These are phyloP conservation scores for Drosophila pseudoobscura DNA, from an alignment of 1,140 invertebrate species.

Conservation along the genomic window DNA sequence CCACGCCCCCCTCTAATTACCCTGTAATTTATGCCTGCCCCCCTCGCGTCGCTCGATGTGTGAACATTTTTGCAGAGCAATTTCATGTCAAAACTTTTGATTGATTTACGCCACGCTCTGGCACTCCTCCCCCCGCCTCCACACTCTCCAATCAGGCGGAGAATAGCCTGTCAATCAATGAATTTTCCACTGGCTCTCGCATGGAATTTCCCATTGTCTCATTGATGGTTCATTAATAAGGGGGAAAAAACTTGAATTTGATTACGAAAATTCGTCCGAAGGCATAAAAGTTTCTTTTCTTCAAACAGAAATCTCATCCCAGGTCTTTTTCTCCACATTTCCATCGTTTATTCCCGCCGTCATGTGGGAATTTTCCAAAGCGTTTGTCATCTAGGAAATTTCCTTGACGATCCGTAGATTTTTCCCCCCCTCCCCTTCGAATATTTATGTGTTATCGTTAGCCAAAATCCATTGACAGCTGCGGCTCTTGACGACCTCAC, in stretches of 20 bases:
- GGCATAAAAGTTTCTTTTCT: too few relatives aligned
- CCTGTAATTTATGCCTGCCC: slow-evolving; percentile 20
- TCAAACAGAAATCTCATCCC: too few relatives aligned
- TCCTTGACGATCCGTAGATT: slow-evolving; percentile 7
- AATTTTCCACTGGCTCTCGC: background rate
- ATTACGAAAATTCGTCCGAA: background rate
- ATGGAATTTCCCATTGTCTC: slow-evolving; percentile 22
- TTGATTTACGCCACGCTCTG: slow-evolving; percentile 34
- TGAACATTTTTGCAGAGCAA: slow-evolving; percentile 37
- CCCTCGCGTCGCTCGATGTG: slow-evolving; percentile 15
- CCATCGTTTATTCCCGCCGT: slow-evolving; percentile 16
- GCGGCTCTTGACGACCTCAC: slow-evolving; percentile 15
- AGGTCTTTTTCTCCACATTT: background rate
- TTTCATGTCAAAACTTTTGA: slow-evolving; percentile 46
- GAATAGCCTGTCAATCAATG: background rate
- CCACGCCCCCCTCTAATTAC: slow-evolving; percentile 47
- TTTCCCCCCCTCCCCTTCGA: too few relatives aligned
- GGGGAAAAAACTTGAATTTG: background rate
- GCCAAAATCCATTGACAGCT: slow-evolving; percentile 30
- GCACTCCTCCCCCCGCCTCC: background rate
- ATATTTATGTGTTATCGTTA: slow-evolving; percentile 35
- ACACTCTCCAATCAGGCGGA: background rate
- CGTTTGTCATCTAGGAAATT: slow-evolving; percentile 8
- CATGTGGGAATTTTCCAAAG: slow-evolving; percentile 13
- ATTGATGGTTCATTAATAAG: slow-evolving; percentile 37